Base-by-base conservation (phyloP, 2,113 vertebrate genomes). In the Prochilodus magdalenae region DNA sequence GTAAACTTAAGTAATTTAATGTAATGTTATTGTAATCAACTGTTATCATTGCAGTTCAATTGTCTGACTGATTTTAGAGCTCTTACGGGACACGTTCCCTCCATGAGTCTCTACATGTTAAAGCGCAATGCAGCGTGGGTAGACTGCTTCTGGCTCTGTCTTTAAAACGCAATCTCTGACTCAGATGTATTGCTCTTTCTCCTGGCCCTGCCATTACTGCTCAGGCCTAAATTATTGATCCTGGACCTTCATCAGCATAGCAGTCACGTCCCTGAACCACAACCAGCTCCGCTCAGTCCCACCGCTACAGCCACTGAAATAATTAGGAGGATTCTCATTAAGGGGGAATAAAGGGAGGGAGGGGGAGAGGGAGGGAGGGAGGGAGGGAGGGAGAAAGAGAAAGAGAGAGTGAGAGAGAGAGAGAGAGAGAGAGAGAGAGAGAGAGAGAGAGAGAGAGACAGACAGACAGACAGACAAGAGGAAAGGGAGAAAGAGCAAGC, bases 321-420 rank as follows among this genome's bases (percentile, higher is more conserved):
- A 97, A 98, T 98, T 97, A 98, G 96, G 94, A 97, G 96, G 95
- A 95, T 96, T 97, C 96, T 98, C 97, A 98, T 98, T 98, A 98
- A 96, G 94, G 94, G 85, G 91, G 94, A 96, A 95, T 94, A 94
- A 93, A 93, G 92, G 90, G 87, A 84, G 86, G 77, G 80, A 18
- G 80, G 86, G 83, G 84, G 85, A 51, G 73, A 20, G 47, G 22
- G 18, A 15, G 66, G 63, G n/a, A 59, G 65, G 29, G 24, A 5
- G 44, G 24, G n/a, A 62, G 47, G 40, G 73, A 20, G 60, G 22
- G 18, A 15, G 57, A 72, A 20, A 47, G 65, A 44, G 40, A 44
- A 10, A 44, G 8, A 44, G 11, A 44, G 8, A 44, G 8, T 44
- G 40, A 11, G 40, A 10, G 1, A 10, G 8, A 10, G 1, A 10